Evolutionary conservation across 2,888 invertebrate species (phyloP).

Genomic region (Dicroscelio sp.): DNA sequence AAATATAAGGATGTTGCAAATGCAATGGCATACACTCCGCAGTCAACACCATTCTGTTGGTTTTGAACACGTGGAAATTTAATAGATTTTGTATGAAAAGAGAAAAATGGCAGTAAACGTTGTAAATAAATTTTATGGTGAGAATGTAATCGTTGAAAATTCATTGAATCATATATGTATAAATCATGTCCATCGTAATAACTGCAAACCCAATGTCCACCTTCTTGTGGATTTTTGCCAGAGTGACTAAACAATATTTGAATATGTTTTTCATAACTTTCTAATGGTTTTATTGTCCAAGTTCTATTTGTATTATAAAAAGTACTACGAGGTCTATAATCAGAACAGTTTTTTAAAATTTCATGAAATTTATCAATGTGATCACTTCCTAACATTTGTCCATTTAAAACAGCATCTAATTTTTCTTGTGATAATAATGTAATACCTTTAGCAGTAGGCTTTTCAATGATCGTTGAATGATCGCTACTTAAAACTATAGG

Average conservation of each 20-base stretch:
- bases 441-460: no score
- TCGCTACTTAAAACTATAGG: no score
- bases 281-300: background rate
- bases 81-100: background rate
- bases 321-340: background rate
- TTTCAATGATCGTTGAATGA: no score
- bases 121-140: background rate
- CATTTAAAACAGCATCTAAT: background rate
- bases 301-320: background rate
- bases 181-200: slow-evolving; percentile 21
- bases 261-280: background rate
- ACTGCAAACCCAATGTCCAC: slow-evolving; percentile 22
- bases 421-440: no score
- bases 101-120: slow-evolving; percentile 15
- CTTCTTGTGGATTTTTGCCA: background rate
- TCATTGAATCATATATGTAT: slow-evolving; percentile 36
- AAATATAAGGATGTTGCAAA: slow-evolving; percentile 6
- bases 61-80: slow-evolving; percentile 8
- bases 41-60: slow-evolving; percentile 11
- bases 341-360: background rate
- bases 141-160: background rate
- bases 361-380: slow-evolving; percentile 16
- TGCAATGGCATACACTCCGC: slow-evolving; percentile 30
- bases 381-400: background rate
- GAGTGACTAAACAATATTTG: background rate